These are phyloP conservation scores for Hypomecis punctinalis DNA, from an alignment of 2,888 invertebrate species.

Conservation along the genomic window DNA sequence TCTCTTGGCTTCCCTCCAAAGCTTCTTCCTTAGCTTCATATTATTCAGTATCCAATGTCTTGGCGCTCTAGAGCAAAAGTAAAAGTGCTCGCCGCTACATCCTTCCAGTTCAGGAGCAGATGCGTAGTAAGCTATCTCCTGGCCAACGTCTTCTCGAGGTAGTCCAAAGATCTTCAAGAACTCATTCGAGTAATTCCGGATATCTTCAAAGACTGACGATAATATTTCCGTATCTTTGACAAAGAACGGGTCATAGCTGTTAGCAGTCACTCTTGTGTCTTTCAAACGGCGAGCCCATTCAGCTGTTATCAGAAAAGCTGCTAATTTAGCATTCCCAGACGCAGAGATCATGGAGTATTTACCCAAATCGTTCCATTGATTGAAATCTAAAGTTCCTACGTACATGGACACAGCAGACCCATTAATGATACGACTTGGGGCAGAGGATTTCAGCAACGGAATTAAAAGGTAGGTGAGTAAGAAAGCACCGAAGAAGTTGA, in stretches of 20 bases:
- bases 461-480: conserved; percentile 88
- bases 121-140: conserved; percentile 65
- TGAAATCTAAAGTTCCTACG: conserved; percentile 70
- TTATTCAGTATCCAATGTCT: conserved; percentile 66
- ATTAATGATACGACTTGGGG: conserved; percentile 86
- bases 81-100: conserved; percentile 65
- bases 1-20: conserved; percentile 70
- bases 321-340: conserved; percentile 83
- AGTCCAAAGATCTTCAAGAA: conserved; percentile 64
- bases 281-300: conserved; percentile 84
- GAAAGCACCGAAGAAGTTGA: conserved; percentile 90
- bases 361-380: conserved; percentile 71
- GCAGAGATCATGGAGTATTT: conserved; percentile 58
- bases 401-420: conserved; percentile 85
- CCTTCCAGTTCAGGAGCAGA: conserved; percentile 56
- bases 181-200: conserved; percentile 51
- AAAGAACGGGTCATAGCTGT: conserved; percentile 85
- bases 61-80: conserved; percentile 63
- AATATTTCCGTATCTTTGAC: conserved; percentile 66
- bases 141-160: conserved; percentile 64
- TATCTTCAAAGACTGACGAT: conserved; percentile 54
- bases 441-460: conserved; percentile 79
- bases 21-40: conserved; percentile 50
- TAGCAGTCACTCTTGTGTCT: conserved; percentile 86
- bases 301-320: conserved; percentile 85